phyloP scores from a whole-genome alignment of 2,113 vertebrate species.

The Pteropus alecto region DNA sequence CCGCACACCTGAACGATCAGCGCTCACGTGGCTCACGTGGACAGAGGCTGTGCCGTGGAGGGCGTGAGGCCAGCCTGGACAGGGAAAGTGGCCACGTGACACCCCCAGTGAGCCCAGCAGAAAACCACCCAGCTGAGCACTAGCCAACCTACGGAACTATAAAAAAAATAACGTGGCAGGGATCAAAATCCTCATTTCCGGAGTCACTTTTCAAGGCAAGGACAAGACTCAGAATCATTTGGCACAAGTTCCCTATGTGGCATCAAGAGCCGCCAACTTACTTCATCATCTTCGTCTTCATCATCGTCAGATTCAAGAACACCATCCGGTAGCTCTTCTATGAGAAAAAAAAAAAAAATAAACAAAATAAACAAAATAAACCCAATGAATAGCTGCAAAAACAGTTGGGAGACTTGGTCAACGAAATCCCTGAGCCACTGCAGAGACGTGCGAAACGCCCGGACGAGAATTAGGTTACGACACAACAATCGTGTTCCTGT shows the following conservation, averaged over 20 bases:
- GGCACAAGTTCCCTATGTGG: neutral
- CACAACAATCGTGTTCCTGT: too few relatives aligned
- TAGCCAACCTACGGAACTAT: neutral
- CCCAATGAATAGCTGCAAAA: neutral
- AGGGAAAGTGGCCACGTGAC: neutral
- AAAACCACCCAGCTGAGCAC: neutral
- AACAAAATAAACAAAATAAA: too few relatives aligned
- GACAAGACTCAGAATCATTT: neutral
- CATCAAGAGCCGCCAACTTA: slow-evolving; percentile 77
- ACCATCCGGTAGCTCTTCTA: slow-evolving; percentile 87
- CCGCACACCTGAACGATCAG: neutral
- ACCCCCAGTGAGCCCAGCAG: neutral
- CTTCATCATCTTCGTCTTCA: slow-evolving; percentile 93
- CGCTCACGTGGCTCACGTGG: neutral
- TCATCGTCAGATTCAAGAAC: slow-evolving; percentile 92
- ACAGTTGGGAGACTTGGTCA: neutral
- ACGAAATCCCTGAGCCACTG: neutral
- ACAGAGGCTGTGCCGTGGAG: neutral
- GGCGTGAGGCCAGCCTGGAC: neutral
- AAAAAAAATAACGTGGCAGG: fast-evolving
- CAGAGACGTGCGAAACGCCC: neutral
- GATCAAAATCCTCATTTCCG: neutral
- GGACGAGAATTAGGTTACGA: neutral
- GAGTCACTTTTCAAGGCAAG: neutral
- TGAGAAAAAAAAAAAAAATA: slow-evolving; percentile 15